Percentiles rank a stretch among this genome's conserved stretches.
Evolutionary conservation across 1,140 invertebrate species (phyloP).

Genomic region (Megathymus violae): DNA sequence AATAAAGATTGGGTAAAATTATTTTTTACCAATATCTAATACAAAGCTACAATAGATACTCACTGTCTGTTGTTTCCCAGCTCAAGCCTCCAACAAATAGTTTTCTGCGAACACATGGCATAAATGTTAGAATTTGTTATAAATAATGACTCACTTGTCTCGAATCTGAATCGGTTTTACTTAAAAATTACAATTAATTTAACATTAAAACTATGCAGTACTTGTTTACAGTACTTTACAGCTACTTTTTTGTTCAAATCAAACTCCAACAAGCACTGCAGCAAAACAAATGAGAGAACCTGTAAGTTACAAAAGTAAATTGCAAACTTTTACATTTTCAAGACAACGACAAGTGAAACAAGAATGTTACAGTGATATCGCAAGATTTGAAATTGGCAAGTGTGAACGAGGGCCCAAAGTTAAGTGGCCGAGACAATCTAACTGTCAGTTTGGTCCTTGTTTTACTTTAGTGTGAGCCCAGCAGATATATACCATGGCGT

Average conservation of each 20-base stretch:
- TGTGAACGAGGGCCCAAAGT: conserved; percentile 82
- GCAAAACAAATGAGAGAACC: conserved; percentile 84
- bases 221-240: conserved; percentile 85
- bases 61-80: conserved; percentile 99
- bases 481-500: conserved; percentile 87
- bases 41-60: conserved; percentile 81
- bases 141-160: conserved; percentile 52
- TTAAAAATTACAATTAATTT: conserved; percentile 79
- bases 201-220: conserved; percentile 84
- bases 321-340: conserved; percentile 75
- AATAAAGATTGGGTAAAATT: conserved; percentile 17
- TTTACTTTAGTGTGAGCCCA: conserved; percentile 85
- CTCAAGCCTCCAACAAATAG: conserved; percentile 98
- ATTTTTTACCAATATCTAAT: not conserved
- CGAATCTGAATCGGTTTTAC: conserved; percentile 70
- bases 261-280: conserved; percentile 85
- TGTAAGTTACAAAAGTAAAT: conserved; percentile 83
- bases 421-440: conserved; percentile 80
- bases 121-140: conserved; percentile 56
- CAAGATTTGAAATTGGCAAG: conserved; percentile 84
- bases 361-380: conserved; percentile 81
- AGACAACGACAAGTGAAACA: conserved; percentile 74
- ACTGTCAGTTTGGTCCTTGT: conserved; percentile 82
- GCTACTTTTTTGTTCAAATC: conserved; percentile 82
- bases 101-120: conserved; percentile 92